phyloP scores from a whole-genome alignment of 2,888 invertebrate species.

The Seladonia tumulorum region DNA sequence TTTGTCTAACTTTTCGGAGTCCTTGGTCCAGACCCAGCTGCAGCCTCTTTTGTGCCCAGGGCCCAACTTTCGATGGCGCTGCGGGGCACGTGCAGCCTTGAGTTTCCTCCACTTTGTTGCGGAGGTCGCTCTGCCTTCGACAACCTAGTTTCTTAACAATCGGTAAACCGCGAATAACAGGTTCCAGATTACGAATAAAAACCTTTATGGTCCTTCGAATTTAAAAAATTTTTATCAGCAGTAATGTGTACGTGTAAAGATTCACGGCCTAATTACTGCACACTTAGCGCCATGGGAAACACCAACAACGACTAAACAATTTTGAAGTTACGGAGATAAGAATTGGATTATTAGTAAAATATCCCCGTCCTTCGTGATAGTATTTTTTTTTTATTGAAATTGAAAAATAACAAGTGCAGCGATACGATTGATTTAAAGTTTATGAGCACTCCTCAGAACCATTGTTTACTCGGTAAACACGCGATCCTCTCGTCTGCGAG shows the following conservation, averaged over 20 bases:
- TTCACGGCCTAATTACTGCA: too few species aligned
- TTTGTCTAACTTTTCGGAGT: slow-evolving; percentile 42
- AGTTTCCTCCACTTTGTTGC: background rate
- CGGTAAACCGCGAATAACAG: background rate
- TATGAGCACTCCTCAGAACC: background rate
- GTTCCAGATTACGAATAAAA: background rate
- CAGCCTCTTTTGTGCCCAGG: slow-evolving; percentile 21
- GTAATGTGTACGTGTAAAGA: too few species aligned
- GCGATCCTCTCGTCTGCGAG: slow-evolving; percentile 5
- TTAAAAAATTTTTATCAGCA: too few species aligned
- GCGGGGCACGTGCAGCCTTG: slow-evolving; percentile 29
- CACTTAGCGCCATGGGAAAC: too few species aligned
- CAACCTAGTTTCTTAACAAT: background rate
- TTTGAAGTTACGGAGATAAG: background rate
- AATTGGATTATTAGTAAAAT: too few species aligned
- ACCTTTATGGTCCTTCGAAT: background rate
- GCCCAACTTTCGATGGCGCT: background rate
- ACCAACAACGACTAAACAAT: background rate
- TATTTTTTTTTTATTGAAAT: background rate
- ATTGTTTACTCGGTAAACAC: background rate
- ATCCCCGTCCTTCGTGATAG: background rate
- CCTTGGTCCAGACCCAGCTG: slow-evolving; percentile 31
- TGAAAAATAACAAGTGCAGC: background rate
- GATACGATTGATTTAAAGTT: background rate
- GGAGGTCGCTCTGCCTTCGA: background rate